Evolutionary conservation across 1,140 invertebrate genomes (phyloP).

Genomic region (Cydia strobilella): DNA sequence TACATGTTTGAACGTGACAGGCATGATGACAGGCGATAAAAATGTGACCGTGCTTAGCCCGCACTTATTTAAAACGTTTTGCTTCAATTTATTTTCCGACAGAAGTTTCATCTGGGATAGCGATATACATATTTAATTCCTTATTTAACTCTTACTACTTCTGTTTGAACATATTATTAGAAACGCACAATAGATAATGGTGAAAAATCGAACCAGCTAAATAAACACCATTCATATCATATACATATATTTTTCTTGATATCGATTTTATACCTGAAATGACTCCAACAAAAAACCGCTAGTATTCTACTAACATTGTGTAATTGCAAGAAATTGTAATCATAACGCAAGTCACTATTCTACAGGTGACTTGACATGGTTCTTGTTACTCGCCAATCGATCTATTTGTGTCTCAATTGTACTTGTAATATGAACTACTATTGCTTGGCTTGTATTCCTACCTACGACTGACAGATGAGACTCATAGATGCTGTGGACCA

Average conservation of each 20-base stretch:
- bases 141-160: too few species aligned
- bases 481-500: slow-evolving; percentile 1
- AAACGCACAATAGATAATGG: too few species aligned
- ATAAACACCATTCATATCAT: background rate
- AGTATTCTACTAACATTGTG: background rate
- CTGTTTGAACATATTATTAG: too few species aligned
- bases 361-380: background rate
- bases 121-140: too few species aligned
- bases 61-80: background rate
- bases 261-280: background rate
- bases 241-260: background rate
- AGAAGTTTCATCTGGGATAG: too few species aligned
- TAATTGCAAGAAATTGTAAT: too few species aligned
- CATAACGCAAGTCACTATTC: slow-evolving; percentile 12
- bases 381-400: background rate
- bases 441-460: background rate
- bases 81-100: too few species aligned
- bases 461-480: background rate
- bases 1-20: too few species aligned
- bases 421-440: background rate
- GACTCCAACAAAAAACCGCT: background rate
- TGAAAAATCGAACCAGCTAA: too few species aligned
- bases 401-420: background rate
- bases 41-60: too few species aligned
- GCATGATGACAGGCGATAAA: too few species aligned